These are phyloP conservation scores for Antitype chi DNA, from an alignment of 2,888 invertebrate genomes.

Conservation along the genomic window DNA sequence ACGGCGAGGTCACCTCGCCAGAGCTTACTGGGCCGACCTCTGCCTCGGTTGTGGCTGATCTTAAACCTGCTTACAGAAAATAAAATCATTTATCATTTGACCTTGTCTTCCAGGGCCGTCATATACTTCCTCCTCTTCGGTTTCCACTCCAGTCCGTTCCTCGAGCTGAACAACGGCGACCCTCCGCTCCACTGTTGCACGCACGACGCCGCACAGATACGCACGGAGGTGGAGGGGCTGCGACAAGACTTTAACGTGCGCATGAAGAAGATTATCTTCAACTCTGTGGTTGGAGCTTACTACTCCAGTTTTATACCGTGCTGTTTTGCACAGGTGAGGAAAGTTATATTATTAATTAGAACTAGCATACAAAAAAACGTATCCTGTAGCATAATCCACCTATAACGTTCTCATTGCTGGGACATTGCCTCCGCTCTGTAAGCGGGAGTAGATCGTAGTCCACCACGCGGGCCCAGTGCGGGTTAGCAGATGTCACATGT, in stretches of 20 bases:
- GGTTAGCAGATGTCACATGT: too few relatives aligned
- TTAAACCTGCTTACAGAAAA: too few relatives aligned
- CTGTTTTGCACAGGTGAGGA: constrained; percentile 95
- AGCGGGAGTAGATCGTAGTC: too few relatives aligned
- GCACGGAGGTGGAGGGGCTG: constrained; percentile 96
- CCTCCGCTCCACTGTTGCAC: constrained; percentile 94
- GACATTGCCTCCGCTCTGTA: too few relatives aligned
- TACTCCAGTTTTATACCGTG: constrained; percentile 97
- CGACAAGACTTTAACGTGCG: constrained; percentile 97
- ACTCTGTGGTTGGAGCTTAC: constrained; percentile 96
- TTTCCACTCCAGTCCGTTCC: constrained; percentile 93
- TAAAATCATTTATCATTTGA: too few relatives aligned
- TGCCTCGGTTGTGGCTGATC: too few relatives aligned
- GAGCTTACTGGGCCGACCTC: too few relatives aligned
- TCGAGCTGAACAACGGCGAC: constrained; percentile 91
- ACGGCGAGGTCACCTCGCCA: too few relatives aligned
- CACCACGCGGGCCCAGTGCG: too few relatives aligned
- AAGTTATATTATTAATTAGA: background rate
- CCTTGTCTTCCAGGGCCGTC: constrained; percentile 89
- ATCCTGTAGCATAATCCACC: too few relatives aligned
- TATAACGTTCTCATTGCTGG: too few relatives aligned
- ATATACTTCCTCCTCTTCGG: constrained; percentile 96
- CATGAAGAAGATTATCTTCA: constrained; percentile 96
- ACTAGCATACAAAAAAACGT: background rate
- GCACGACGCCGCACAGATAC: constrained; percentile 92